phyloP scores from a whole-genome alignment of 1,140 invertebrate genomes.

The Lucilia cuprina region DNA sequence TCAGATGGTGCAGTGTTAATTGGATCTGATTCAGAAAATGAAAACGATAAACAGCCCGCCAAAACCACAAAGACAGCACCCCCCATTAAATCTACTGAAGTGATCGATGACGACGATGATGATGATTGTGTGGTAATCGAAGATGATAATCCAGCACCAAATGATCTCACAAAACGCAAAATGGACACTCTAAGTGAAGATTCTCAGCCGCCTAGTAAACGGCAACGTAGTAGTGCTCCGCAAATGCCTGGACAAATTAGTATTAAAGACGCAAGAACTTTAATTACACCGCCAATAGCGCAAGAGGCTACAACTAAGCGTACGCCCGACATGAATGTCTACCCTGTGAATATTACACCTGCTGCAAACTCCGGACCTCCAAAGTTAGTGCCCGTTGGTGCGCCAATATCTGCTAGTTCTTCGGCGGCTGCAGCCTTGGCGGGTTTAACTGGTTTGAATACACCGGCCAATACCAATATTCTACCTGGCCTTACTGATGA shows the following conservation, averaged over 20 bases:
- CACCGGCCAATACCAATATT: constrained; percentile 66
- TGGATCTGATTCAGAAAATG: constrained; percentile 56
- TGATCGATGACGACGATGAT: constrained; percentile 62
- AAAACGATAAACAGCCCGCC: constrained; percentile 39
- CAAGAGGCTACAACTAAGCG: constrained; percentile 10
- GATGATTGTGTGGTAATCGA: constrained; percentile 70
- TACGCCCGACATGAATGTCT: constrained; percentile 38
- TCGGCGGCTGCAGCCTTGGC: neutral
- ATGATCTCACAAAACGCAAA: constrained; percentile 50
- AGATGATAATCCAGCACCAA: constrained; percentile 66
- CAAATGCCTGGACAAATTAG: constrained; percentile 51
- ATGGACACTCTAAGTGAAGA: constrained; percentile 40
- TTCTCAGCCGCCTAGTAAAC: constrained; percentile 49
- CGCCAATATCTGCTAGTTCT: neutral
- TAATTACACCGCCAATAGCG: constrained; percentile 38
- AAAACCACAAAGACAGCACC: constrained; percentile 19
- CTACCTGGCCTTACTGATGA: constrained; percentile 84
- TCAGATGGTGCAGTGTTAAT: constrained; percentile 59
- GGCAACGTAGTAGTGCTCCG: constrained; percentile 51
- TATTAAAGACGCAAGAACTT: constrained; percentile 58
- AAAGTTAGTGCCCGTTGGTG: constrained; percentile 45
- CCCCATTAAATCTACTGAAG: neutral
- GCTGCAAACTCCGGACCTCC: constrained; percentile 44
- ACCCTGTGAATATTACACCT: constrained; percentile 59
- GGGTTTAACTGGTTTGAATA: constrained; percentile 28